These are phyloP conservation scores for Synanceia verrucosa DNA, from an alignment of 2,797 vertebrate genomes.

Conservation along the genomic window DNA sequence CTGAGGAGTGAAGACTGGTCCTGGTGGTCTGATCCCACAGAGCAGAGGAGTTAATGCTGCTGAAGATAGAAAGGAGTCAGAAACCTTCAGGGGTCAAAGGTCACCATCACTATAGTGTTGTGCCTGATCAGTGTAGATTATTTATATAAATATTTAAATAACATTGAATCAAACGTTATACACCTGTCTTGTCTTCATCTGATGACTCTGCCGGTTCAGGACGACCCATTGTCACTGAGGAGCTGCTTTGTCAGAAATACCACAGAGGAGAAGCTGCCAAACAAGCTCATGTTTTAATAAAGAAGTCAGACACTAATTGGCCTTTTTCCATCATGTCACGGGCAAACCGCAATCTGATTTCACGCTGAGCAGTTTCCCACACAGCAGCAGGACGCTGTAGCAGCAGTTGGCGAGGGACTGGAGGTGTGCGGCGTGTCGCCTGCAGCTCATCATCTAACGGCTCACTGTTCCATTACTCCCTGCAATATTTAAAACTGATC, in stretches of 20 bases:
- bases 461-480: neutral
- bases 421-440: conserved; percentile 13
- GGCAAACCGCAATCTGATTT: conserved; percentile 9
- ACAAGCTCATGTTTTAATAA: conserved; percentile 12
- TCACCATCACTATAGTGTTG: no score
- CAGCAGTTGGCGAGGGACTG: neutral
- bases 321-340: conserved; percentile 7
- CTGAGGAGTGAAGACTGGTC: no score
- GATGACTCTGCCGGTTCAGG: neutral
- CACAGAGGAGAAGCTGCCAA: neutral
- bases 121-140: no score
- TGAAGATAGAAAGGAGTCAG: no score
- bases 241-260: neutral
- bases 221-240: neutral
- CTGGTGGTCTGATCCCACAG: no score
- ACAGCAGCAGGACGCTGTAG: conserved; percentile 1
- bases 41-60: no score
- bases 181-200: no score
- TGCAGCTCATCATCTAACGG: conserved; percentile 1
- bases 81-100: no score
- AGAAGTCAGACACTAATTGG: conserved; percentile 25
- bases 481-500: conserved; percentile 1
- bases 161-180: no score
- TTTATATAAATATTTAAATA: no score
- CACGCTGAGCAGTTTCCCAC: conserved; percentile 8